phyloP scores from a whole-genome alignment of 2,797 vertebrate genomes.

The Sebastes minor region DNA sequence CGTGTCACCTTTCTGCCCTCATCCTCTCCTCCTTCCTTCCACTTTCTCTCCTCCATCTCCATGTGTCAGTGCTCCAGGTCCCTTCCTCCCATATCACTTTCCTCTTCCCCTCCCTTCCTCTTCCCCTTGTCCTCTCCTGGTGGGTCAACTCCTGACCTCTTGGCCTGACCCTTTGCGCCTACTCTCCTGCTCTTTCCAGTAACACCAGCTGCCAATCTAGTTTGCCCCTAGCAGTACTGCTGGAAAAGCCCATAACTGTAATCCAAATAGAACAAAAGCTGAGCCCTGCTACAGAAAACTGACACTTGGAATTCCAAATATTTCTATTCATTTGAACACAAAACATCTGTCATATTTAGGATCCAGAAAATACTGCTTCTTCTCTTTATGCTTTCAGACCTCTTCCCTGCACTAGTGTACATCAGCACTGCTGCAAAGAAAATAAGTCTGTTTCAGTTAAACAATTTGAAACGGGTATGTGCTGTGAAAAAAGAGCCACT shows the following conservation, averaged over 20 bases:
- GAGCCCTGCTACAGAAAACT: neutral
- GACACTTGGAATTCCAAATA: constrained; percentile 6
- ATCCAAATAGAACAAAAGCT: constrained; percentile 31
- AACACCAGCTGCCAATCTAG: constrained; percentile 61
- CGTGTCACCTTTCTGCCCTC: constrained; percentile 63
- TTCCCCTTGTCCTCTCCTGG: constrained; percentile 51
- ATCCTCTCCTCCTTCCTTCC: constrained; percentile 45
- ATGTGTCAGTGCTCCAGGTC: constrained; percentile 58
- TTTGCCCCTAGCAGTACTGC: constrained; percentile 6
- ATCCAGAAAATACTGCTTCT: neutral
- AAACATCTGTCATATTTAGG: constrained; percentile 33
- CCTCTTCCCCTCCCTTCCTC: constrained; percentile 42
- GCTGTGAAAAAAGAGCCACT: neutral
- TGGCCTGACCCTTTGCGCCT: constrained; percentile 43
- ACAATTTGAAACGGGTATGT: neutral
- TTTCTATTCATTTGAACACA: constrained; percentile 37
- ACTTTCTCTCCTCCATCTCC: constrained; percentile 38
- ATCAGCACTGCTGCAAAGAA: neutral
- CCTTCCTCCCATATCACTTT: constrained; percentile 65
- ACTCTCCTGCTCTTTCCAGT: constrained; percentile 45
- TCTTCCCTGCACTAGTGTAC: neutral
- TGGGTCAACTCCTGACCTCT: constrained; percentile 57
- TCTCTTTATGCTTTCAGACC: neutral
- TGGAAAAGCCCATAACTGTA: constrained; percentile 12
- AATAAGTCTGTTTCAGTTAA: neutral